Conservation (phyloP, 2,888 invertebrate species). For the Gymnocheta viridis region DNA sequence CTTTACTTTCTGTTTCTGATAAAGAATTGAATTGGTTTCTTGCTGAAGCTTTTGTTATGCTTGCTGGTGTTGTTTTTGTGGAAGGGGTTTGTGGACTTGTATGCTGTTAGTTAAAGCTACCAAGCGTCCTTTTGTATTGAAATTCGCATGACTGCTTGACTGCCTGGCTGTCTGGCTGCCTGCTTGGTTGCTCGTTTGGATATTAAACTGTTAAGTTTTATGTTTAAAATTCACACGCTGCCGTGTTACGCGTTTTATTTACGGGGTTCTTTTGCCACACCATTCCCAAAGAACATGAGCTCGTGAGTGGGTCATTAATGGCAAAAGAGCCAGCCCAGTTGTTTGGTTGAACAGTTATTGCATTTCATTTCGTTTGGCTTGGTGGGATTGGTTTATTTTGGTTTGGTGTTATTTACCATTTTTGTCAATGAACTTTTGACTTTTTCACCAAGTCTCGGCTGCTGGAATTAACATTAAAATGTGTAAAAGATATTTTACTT, state of each 20-base stretch:
- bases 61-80: neutral
- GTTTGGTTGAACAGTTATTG: slow-evolving; percentile 18
- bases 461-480: slow-evolving; percentile 26
- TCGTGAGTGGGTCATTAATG: slow-evolving; percentile 57
- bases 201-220: slow-evolving; percentile 66
- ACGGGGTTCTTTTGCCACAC: neutral
- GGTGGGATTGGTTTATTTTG: neutral
- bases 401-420: slow-evolving; percentile 62
- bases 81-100: slow-evolving; percentile 5
- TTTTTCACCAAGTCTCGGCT: slow-evolving; percentile 9
- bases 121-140: slow-evolving; percentile 7
- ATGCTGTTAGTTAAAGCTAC: neutral
- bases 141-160: slow-evolving; percentile 19
- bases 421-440: slow-evolving; percentile 68
- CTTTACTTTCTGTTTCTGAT: slow-evolving; percentile 16
- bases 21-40: slow-evolving; percentile 48
- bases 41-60: slow-evolving; percentile 7
- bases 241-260: slow-evolving; percentile 65
- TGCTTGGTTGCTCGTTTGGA: slow-evolving; percentile 19
- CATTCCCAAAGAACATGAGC: slow-evolving; percentile 47
- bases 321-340: slow-evolving; percentile 30
- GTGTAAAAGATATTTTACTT: slow-evolving; percentile 46
- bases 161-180: neutral
- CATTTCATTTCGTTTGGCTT: slow-evolving; percentile 10
- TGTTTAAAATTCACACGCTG: slow-evolving; percentile 69